A percentile compares a stretch with the other conserved stretches of the same genome.
Evolutionary conservation across 2,113 vertebrate species (phyloP).

Genomic region (Phylloscopus trochilus): DNA sequence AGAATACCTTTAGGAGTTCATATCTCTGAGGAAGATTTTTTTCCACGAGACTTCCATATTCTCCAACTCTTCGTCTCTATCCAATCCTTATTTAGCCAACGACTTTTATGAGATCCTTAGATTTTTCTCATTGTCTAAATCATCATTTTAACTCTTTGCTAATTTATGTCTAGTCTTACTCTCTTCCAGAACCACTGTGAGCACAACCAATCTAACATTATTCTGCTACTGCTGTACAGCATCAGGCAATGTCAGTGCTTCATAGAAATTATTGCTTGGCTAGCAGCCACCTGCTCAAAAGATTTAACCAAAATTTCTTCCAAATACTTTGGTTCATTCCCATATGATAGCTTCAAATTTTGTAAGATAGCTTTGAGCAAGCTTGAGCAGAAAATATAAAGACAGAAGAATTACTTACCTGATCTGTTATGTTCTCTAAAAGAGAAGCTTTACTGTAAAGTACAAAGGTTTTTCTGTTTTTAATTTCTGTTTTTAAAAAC

Average conservation of each 20-base stretch:
- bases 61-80: background rate
- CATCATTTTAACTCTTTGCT: background rate
- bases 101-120: background rate
- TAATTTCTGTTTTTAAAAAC: background rate
- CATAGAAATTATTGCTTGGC: background rate
- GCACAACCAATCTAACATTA: background rate
- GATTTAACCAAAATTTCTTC: background rate
- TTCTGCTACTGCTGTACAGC: background rate
- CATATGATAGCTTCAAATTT: background rate
- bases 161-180: background rate
- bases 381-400: background rate
- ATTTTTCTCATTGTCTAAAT: background rate
- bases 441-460: background rate
- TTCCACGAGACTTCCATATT: background rate
- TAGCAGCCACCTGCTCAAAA: background rate
- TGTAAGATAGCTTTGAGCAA: background rate
- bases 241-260: background rate
- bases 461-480: background rate
- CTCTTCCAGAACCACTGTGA: background rate
- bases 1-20: background rate
- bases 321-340: background rate
- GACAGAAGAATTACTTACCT: background rate
- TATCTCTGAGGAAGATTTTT: background rate
- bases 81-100: background rate
- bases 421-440: background rate